phyloP scores from a whole-genome alignment of 1,140 invertebrate genomes.

The Adoxophyes honmai region DNA sequence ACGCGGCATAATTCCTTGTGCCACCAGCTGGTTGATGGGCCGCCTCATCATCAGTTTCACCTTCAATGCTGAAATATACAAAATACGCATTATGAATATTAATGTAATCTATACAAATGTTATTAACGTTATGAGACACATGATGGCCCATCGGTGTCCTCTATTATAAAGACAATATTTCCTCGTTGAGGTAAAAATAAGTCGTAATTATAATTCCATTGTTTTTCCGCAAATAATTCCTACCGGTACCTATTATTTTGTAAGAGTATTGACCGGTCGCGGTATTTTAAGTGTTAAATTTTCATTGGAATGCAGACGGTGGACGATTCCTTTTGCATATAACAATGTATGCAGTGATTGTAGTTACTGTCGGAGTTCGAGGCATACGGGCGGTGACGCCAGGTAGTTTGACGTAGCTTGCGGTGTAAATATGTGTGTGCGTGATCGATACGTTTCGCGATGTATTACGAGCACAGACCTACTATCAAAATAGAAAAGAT shows the following conservation, averaged over 20 bases:
- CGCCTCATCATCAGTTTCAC: conserved; percentile 96
- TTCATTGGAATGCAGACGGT: conserved; percentile 20
- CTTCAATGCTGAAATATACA: conserved; percentile 92
- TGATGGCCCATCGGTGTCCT: neutral
- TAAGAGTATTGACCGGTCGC: neutral
- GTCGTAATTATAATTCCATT: neutral
- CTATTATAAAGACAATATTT: neutral
- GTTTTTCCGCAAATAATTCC: neutral
- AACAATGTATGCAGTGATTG: conserved; percentile 41
- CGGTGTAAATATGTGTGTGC: conserved; percentile 32
- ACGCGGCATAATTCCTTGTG: conserved; percentile 99
- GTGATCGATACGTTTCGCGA: conserved; percentile 48
- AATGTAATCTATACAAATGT: neutral
- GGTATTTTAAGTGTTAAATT: neutral
- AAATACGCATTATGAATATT: conserved; percentile 28
- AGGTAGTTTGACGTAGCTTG: conserved; percentile 54
- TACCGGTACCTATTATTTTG: neutral
- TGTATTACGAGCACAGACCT: neutral
- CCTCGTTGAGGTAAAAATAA: neutral
- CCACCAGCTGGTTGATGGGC: conserved; percentile 95
- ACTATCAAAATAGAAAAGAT: no score
- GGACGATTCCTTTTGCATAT: conserved; percentile 34
- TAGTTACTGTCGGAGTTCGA: conserved; percentile 28
- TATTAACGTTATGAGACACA: neutral
- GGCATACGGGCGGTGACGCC: conserved; percentile 46